phyloP scores from a whole-genome alignment of 1,140 invertebrate genomes.

The Leptinotarsa undecemlineata region DNA sequence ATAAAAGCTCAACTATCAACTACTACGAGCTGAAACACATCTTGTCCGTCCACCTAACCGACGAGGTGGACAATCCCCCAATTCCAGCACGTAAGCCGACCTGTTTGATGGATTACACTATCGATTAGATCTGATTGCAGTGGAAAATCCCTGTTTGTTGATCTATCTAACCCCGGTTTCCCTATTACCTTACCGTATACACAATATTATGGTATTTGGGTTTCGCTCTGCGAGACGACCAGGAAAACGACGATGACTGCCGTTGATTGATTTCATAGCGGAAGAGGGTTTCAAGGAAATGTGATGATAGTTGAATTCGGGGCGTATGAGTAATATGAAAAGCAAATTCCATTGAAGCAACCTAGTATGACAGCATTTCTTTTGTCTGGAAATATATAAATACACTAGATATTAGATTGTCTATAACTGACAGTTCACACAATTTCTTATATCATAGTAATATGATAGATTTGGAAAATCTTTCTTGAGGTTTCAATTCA shows the following conservation, averaged over 20 bases:
- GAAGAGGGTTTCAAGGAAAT: background rate
- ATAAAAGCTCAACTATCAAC: constrained; percentile 8
- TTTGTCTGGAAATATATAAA: too few species aligned
- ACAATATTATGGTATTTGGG: constrained; percentile 25
- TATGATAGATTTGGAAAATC: too few species aligned
- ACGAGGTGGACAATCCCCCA: constrained; percentile 28
- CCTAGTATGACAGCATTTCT: too few species aligned
- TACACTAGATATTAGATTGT: too few species aligned
- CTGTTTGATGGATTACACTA: constrained; percentile 55
- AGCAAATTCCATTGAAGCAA: too few species aligned
- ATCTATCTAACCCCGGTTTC: constrained; percentile 36
- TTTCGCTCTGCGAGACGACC: background rate
- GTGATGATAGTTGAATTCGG: too few species aligned
- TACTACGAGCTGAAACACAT: constrained; percentile 17
- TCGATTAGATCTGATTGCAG: constrained; percentile 54
- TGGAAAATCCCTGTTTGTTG: constrained; percentile 42
- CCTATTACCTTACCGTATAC: constrained; percentile 42
- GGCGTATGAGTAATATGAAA: too few species aligned
- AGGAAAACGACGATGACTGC: constrained; percentile 7
- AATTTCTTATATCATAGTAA: too few species aligned
- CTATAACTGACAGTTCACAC: too few species aligned
- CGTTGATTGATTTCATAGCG: constrained; percentile 1
- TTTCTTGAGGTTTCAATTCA: too few species aligned
- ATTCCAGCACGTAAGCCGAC: constrained; percentile 43
- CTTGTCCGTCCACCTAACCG: constrained; percentile 17